Evolutionary conservation across 2,113 vertebrate species (phyloP).

Genomic region (Mola mola): DNA sequence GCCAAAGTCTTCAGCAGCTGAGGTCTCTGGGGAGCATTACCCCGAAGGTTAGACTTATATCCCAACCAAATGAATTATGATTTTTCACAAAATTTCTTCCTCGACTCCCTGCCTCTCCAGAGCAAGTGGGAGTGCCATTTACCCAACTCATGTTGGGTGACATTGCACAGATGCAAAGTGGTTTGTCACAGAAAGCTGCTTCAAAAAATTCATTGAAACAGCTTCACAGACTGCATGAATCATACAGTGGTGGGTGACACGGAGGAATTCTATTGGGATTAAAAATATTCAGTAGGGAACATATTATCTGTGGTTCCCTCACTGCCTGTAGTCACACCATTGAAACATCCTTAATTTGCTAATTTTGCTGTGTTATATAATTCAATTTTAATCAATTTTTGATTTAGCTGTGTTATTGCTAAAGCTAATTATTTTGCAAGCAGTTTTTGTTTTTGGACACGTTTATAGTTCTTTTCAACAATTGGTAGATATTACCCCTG

Average conservation of each 20-base stretch:
- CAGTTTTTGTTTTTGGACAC: too few relatives aligned
- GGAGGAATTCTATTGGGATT: too few relatives aligned
- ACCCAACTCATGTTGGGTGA: constrained; percentile 36
- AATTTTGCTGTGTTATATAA: too few relatives aligned
- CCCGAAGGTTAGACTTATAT: constrained; percentile 76
- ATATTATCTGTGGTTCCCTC: too few relatives aligned
- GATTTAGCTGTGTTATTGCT: too few relatives aligned
- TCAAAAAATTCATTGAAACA: constrained; percentile 12
- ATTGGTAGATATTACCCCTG: not conserved
- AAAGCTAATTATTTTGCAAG: too few relatives aligned
- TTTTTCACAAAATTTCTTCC: constrained; percentile 67
- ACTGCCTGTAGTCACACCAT: too few relatives aligned
- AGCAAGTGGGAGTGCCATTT: constrained; percentile 52
- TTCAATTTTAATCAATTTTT: too few relatives aligned
- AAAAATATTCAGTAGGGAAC: too few relatives aligned
- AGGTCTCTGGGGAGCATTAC: constrained; percentile 58
- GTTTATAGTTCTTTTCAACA: constrained; percentile 3
- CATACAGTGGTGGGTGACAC: too few relatives aligned
- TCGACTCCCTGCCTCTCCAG: constrained; percentile 47
- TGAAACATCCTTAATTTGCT: too few relatives aligned
- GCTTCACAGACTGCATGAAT: too few relatives aligned
- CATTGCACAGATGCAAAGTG: constrained; percentile 52
- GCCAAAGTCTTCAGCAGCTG: constrained; percentile 71
- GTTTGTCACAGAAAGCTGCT: constrained; percentile 28
- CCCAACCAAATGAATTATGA: constrained; percentile 75